Conservation (phyloP, 1,140 invertebrate genomes). For the Bilobella aurantiaca region DNA sequence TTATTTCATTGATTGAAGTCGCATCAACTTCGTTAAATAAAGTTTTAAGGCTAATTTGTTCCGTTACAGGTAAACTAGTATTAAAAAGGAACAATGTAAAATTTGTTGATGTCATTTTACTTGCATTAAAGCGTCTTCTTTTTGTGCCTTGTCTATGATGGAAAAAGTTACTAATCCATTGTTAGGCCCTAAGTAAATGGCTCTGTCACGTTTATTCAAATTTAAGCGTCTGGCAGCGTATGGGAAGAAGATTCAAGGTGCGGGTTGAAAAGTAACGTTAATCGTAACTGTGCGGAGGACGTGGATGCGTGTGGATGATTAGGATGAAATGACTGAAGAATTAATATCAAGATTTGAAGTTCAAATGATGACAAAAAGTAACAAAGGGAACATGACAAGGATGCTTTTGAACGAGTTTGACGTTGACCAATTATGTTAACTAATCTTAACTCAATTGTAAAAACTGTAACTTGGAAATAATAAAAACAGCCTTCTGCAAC, state of each 20-base stretch:
- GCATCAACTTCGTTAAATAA: too few species aligned
- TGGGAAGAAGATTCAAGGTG: background rate
- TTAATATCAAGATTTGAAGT: background rate
- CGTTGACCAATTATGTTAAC: background rate
- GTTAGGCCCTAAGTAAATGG: background rate
- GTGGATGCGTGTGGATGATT: background rate
- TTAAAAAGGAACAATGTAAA: too few species aligned
- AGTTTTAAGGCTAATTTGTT: too few species aligned
- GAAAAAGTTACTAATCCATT: background rate
- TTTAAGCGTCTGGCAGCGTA: background rate
- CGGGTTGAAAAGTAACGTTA: background rate
- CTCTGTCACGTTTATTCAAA: background rate
- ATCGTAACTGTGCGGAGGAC: background rate
- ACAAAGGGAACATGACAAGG: background rate
- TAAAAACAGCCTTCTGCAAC: background rate
- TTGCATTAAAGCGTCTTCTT: background rate
- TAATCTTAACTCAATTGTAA: background rate
- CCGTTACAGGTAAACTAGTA: too few species aligned
- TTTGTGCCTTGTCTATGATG: background rate
- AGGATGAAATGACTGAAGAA: background rate
- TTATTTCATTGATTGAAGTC: too few species aligned
- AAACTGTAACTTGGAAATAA: too few species aligned
- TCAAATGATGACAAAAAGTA: background rate
- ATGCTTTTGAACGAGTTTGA: background rate
- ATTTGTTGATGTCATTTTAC: background rate